Conservation (phyloP, 2,797 vertebrate genomes). For the Syngnathus rostellatus region DNA sequence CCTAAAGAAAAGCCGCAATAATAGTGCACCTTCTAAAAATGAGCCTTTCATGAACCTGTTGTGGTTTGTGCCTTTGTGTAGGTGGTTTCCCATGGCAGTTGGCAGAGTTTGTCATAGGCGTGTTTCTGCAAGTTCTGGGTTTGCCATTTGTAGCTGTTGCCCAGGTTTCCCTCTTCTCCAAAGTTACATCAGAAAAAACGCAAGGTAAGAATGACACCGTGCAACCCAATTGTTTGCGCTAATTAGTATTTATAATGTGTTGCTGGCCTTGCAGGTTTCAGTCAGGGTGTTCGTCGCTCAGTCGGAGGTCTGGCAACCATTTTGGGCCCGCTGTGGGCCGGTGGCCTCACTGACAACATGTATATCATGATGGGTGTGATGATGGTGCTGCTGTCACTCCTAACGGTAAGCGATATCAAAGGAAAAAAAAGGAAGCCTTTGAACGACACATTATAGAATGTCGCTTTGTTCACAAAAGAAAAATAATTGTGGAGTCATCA, state of each 20-base stretch:
- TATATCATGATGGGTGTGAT: slow-evolving; percentile 79
- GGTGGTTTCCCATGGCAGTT: slow-evolving; percentile 69
- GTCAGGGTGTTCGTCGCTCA: slow-evolving; percentile 77
- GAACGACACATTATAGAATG: neutral
- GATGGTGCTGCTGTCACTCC: slow-evolving; percentile 70
- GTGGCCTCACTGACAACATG: slow-evolving; percentile 70
- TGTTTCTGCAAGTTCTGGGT: slow-evolving; percentile 78
- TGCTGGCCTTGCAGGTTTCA: slow-evolving; percentile 63
- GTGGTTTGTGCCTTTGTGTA: slow-evolving; percentile 23
- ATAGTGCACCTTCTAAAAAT: neutral
- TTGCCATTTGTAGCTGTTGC: slow-evolving; percentile 77
- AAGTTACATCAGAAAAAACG: slow-evolving; percentile 74
- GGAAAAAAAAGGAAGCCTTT: neutral
- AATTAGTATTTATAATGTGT: neutral
- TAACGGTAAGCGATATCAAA: slow-evolving; percentile 60
- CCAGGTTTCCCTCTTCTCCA: slow-evolving; percentile 80
- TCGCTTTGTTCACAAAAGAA: neutral
- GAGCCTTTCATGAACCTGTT: neutral
- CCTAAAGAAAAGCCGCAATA: neutral
- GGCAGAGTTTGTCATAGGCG: slow-evolving; percentile 74
- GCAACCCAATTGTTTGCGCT: neutral
- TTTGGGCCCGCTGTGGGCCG: slow-evolving; percentile 79
- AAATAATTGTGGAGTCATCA: neutral
- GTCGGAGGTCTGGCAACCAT: slow-evolving; percentile 78
- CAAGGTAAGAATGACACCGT: slow-evolving; percentile 65